Conservation (phyloP, 1,140 invertebrate species). For the Calycopis cecrops region DNA sequence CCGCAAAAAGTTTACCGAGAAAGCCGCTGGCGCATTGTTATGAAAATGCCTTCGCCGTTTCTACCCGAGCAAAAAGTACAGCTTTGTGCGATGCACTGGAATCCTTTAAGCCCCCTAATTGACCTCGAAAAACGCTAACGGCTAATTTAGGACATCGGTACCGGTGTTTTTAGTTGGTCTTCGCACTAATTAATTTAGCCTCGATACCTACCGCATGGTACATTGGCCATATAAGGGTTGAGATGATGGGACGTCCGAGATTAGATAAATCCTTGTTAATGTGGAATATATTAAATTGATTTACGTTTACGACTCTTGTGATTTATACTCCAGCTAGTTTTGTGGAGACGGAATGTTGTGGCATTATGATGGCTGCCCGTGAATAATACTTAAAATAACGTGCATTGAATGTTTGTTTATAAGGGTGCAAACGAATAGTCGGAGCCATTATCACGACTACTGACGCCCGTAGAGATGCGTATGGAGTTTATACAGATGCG, state of each 20-base stretch:
- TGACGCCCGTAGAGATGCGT: no score
- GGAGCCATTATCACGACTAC: no score
- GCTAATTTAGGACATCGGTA: constrained; percentile 60
- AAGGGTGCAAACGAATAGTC: no score
- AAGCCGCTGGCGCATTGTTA: constrained; percentile 68
- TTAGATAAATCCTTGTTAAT: background rate
- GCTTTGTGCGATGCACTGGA: constrained; percentile 56
- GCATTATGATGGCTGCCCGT: no score
- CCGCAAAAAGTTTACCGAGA: constrained; percentile 62
- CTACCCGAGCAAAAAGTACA: constrained; percentile 68
- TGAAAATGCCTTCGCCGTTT: constrained; percentile 66
- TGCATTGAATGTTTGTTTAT: no score
- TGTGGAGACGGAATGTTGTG: no score
- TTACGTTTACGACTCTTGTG: no score
- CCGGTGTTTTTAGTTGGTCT: constrained; percentile 56
- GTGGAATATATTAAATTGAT: no score
- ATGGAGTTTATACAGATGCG: no score
- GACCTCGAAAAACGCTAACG: constrained; percentile 58
- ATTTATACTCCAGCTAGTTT: no score
- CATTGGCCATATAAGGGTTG: constrained; percentile 13
- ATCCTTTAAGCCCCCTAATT: constrained; percentile 57
- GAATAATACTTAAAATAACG: no score
- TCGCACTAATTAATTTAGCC: constrained; percentile 44
- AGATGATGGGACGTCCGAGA: background rate
- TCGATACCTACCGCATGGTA: constrained; percentile 38